Base-by-base conservation (phyloP, 2,888 invertebrate species). In the Opisthograptis luteolata region DNA sequence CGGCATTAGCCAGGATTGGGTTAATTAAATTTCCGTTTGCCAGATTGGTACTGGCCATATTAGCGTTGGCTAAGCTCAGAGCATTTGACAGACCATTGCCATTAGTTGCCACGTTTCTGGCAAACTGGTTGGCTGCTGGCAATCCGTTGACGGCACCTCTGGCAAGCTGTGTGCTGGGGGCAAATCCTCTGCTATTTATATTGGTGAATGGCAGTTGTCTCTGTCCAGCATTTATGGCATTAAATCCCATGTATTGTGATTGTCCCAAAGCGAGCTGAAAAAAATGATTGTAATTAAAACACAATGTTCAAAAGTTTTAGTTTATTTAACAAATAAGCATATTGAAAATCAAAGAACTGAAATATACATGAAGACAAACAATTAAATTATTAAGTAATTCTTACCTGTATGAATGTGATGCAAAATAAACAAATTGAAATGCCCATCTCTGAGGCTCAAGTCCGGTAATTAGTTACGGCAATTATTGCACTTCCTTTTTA, bases 231-330 rank as follows among this genome's bases (percentile, higher is more conserved):
- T 36, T 49, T 13, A 49, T 7, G 3, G 13, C 15, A 17, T 34
- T 44, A 32, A 37, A 46, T 8, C 44, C 54, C 15, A 28, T 10
- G 13, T 19, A 8, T 28, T 24, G 1, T 28, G 30, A 1, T 37
- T 47, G 51, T 36, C 50, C 60, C 6, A 19, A 20, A 2, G 22
- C n/a, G 2, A 41, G 13, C 60, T 60, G 58, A 12, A 57, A 62
- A 14, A 1, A 15, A 8, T 31, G n/a, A n/a, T 14, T 30, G 2
- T 1, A 31, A 30, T 9, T 14, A 2, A 28, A 28, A 28, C n/a
- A 7, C 13, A 12, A 13, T 12, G 2, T 2, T 1, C 1, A 27
- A 27, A 27, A 7, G 5, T 1, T 25, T n/a, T n/a, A n/a, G n/a
- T n/a, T n/a, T n/a, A n/a, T n/a, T n/a, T n/a, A n/a, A n/a, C n/a